phyloP scores from a whole-genome alignment of 2,888 invertebrate genomes.

The Flexamia atlantica region DNA sequence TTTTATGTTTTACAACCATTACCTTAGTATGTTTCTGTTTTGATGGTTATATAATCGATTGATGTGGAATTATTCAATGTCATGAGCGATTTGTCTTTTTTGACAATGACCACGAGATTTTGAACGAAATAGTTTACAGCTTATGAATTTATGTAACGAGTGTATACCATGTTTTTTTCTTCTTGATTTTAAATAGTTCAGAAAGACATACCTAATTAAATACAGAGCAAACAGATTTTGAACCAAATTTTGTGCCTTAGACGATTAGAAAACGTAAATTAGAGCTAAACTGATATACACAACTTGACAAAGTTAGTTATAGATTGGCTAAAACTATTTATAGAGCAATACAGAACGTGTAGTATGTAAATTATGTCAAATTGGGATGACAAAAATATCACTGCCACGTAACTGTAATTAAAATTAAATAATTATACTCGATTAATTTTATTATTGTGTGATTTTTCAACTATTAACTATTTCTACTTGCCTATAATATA shows the following conservation, averaged over 20 bases:
- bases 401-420: constrained; percentile 6
- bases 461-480: background rate
- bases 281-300: background rate
- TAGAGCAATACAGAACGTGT: constrained; percentile 45
- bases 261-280: constrained; percentile 1
- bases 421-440: too few species aligned
- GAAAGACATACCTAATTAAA: background rate
- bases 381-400: constrained; percentile 11
- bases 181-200: background rate
- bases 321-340: constrained; percentile 19
- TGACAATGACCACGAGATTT: background rate
- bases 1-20: background rate
- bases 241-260: constrained; percentile 58
- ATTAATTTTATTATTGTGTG: background rate
- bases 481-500: background rate
- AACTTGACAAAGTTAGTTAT: background rate
- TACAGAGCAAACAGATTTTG: constrained; percentile 27
- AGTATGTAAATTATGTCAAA: background rate
- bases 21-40: background rate
- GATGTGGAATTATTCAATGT: background rate
- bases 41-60: background rate
- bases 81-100: background rate
- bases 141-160: constrained; percentile 16
- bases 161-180: constrained; percentile 31
- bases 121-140: background rate